Conservation (phyloP, 2,888 invertebrate species). For the Cryptophagus acutangulus region DNA sequence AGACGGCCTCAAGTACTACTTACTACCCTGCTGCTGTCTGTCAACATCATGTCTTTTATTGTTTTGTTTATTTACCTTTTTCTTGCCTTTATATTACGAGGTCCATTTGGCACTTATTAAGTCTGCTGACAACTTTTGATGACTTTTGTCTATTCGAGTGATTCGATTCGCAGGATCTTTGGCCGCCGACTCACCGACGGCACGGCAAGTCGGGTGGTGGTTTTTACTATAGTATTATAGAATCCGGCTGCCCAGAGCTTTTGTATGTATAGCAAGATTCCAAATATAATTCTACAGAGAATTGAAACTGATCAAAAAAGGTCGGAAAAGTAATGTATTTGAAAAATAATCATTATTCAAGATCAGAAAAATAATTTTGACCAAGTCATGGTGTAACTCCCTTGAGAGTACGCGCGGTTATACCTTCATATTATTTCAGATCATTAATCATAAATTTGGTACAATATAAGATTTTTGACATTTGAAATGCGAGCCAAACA, state of each 20-base stretch:
- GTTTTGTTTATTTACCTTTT: slow-evolving; percentile 35
- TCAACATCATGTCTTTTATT: slow-evolving; percentile 29
- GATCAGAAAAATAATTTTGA: slow-evolving; percentile 34
- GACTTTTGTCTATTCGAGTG: background rate
- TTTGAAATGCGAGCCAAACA: slow-evolving; percentile 45
- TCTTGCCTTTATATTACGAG: slow-evolving; percentile 32
- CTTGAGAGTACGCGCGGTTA: slow-evolving; percentile 42
- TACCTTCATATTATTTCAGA: slow-evolving; percentile 23
- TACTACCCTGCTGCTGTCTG: slow-evolving; percentile 33
- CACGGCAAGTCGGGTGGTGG: too few relatives aligned
- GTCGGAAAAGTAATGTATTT: too few relatives aligned
- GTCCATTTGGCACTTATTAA: slow-evolving; percentile 32
- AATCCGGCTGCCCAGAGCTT: slow-evolving; percentile 42
- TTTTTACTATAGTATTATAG: slow-evolving; percentile 20
- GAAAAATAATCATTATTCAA: slow-evolving; percentile 38
- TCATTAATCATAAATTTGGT: slow-evolving; percentile 49
- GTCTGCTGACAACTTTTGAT: background rate
- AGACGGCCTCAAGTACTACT: slow-evolving; percentile 35
- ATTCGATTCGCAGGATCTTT: too few relatives aligned
- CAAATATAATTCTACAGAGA: too few relatives aligned
- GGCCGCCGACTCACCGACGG: too few relatives aligned
- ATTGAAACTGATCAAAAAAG: too few relatives aligned
- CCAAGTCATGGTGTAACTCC: slow-evolving; percentile 44
- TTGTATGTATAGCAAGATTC: slow-evolving; percentile 43
- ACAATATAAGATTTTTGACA: slow-evolving; percentile 48